A percentile compares a stretch with the other conserved stretches of the same genome.
Conservation (phyloP, 2,888 invertebrate species). For the Blomia tropicalis region DNA sequence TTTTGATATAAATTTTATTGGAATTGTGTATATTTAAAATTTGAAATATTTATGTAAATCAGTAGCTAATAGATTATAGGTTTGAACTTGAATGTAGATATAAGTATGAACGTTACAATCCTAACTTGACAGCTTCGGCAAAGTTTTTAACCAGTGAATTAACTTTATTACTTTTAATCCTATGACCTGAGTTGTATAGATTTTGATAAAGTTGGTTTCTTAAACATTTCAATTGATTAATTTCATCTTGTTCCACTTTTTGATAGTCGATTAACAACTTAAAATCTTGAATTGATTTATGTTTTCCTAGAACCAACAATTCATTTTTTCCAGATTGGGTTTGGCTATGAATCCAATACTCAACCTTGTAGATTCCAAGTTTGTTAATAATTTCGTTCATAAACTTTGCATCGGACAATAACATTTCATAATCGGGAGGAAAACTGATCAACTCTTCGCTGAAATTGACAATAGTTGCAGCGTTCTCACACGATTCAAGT, state of each 20-base stretch:
- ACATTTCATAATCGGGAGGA: background rate
- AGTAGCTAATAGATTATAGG: too few relatives aligned
- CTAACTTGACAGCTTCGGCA: conserved; percentile 5
- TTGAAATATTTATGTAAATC: too few relatives aligned
- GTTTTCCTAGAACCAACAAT: background rate
- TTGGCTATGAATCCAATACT: background rate
- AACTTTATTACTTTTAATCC: too few relatives aligned
- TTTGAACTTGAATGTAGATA: too few relatives aligned
- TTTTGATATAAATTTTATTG: too few relatives aligned
- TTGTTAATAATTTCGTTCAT: background rate
- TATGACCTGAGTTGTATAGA: background rate
- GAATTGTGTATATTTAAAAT: too few relatives aligned
- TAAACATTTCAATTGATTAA: background rate
- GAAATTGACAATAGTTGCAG: background rate
- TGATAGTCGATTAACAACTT: conserved; percentile 1
- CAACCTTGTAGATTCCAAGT: background rate
- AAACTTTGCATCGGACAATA: background rate
- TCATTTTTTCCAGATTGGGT: background rate
- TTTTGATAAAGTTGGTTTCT: background rate
- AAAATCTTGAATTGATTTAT: background rate
- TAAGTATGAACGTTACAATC: too few relatives aligned
- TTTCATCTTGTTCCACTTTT: background rate
- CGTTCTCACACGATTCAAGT: background rate
- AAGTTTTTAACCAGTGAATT: background rate
- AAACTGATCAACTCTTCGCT: background rate